Evolutionary conservation across 2,888 invertebrate genomes (phyloP), one percentile per base, ranked within the genome.

Genomic region (Brachylomia viminalis): DNA sequence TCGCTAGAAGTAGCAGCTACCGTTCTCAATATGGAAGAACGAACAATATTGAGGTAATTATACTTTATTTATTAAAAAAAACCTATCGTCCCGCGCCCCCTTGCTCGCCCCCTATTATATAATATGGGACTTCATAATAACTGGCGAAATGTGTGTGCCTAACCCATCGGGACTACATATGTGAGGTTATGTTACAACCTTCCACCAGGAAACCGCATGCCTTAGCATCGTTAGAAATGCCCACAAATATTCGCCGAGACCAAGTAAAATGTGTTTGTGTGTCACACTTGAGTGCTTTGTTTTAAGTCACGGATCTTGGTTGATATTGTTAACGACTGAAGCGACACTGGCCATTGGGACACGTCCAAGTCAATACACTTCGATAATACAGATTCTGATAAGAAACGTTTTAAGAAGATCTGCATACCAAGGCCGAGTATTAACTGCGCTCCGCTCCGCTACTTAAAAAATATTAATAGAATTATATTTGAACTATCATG

Each of bases 1-100:
- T 98, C 86, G 97, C 97, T 7, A 96, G 98, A 87, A 97, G 97
- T 73, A 97, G 98, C 89, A 98, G 98, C 92, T 98, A 98, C 91
- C 96, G 98, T 75, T 98, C 98, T 13, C 98, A 98, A 88, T 97
- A 97, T 86, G 97, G 97, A 33, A 95, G 97, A 90, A 97, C 97
- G 52, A 97, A 97, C 47, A 97, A 95, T 77, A 93, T 95, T 71
- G 97, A 97, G 92, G 97, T 97, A 86, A 93, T 89, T 73, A 66
- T 61, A n/a, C 20, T 0, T 52, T 61, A 47, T 56, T 59, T 27
- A 20, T 30, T 4, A 38, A 38, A 11, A 30, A 66, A 5, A 42
- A 20, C 3, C 3, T 10, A 15, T 27, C 23, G 11, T 2, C 47
- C 20, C 20, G 13, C 52, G 0, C 30, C 20, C 4, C 5, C n/a